Base-by-base conservation (phyloP, 2,797 vertebrate species). In the Channa striata region DNA sequence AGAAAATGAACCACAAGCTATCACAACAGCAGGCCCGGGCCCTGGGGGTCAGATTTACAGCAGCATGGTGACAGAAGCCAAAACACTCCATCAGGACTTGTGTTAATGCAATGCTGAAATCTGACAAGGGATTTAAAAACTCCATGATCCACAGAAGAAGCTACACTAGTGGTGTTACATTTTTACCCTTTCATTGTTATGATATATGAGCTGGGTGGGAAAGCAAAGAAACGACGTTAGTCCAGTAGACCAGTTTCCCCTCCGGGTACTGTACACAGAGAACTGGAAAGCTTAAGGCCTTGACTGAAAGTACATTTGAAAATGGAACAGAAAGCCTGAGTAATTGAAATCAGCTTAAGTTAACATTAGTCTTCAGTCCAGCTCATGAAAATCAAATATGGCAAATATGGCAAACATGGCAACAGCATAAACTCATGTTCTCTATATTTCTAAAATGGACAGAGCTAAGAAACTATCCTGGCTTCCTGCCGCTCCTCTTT, bases 101-200 rank as follows among this genome's bases (percentile, higher is more conserved):
- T 72, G 67, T 51, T 73, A 72, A 72, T 74, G 40, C 46, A 66
- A 69, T 17, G 44, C 58, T 67, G 39, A 73, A 77, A 72, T 79
- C 71, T 80, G 60, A 84, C 70, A 71, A 33, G 59, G 63, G 76
- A 78, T 82, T 80, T 79, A 61, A 66, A 76, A 71, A 56, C 49
- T 34, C 42, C 61, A 53, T 49, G 67, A 72, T 69, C 42, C 65
- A 58, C 52, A 59, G 37, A 69, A 37, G 63, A 68, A 72, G 34
- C 30, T 52, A 40, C n/a, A 12, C 30, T 42, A 9, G 21, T 0
- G 8, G 50, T 7, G 21, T 47, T 43, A 65, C 36, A 47, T 48
- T 19, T 57, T 4, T 2, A 30, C 52, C 30, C 39, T 53, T 61
- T 74, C 72, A 65, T 17, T 39, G 48, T n/a, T 40, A 37, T 0